phyloP scores from a whole-genome alignment of 2,113 vertebrate genomes.

The Rhinopithecus roxellana region DNA sequence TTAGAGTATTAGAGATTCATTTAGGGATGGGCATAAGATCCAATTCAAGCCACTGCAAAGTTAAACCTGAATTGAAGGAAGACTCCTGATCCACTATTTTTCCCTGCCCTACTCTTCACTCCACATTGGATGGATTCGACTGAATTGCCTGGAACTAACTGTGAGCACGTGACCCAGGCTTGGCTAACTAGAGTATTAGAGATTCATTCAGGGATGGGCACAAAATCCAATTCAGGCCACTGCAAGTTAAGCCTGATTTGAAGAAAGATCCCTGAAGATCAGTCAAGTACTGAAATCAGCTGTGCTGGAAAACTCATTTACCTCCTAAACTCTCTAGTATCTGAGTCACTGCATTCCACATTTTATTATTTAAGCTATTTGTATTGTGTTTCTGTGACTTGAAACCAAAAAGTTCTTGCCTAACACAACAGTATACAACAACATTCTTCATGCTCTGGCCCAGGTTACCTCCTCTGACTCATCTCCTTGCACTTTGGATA shows the following conservation, averaged over 20 bases:
- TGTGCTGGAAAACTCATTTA: not conserved
- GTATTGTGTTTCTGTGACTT: not conserved
- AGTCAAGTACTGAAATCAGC: not conserved
- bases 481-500: not conserved
- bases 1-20: not conserved
- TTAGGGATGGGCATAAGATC: not conserved
- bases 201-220: not conserved
- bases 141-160: not conserved
- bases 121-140: not conserved
- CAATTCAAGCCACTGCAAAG: not conserved
- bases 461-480: not conserved
- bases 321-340: not conserved
- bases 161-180: not conserved
- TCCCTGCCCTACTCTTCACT: not conserved
- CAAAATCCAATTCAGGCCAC: not conserved
- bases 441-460: not conserved
- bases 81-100: not conserved
- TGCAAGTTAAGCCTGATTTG: not conserved
- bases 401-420: not conserved
- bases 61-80: not conserved
- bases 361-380: slow-evolving; percentile 7
- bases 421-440: not conserved
- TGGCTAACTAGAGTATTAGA: not conserved
- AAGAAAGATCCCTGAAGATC: not conserved
- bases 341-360: not conserved